Evolutionary conservation across 1,140 invertebrate species (phyloP).

Genomic region (Papilio dardanus): DNA sequence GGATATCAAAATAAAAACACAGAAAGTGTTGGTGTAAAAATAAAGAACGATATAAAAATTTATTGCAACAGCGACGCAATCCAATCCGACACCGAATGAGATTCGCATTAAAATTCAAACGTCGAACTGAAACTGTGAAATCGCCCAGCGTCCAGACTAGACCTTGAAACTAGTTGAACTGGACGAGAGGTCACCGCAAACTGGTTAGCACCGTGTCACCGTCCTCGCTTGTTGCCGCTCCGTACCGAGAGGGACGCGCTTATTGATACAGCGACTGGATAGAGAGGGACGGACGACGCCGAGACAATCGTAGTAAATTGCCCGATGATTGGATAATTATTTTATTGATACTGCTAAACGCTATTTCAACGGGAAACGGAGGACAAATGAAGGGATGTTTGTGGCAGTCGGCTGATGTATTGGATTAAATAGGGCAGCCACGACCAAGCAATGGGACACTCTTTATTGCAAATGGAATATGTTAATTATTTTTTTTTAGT

Average conservation of each 20-base stretch:
- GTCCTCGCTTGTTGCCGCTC: conserved; percentile 52
- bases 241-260: conserved; percentile 48
- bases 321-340: conserved; percentile 77
- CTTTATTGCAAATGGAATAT: not conserved
- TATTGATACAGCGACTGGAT: conserved; percentile 16
- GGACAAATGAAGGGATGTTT: conserved; percentile 48
- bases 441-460: not conserved
- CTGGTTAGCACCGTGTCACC: conserved; percentile 60
- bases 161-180: conserved; percentile 59
- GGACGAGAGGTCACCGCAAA: conserved; percentile 52
- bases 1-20: not conserved
- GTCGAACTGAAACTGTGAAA: conserved; percentile 37
- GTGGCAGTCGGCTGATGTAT: conserved; percentile 18
- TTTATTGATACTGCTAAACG: conserved; percentile 77
- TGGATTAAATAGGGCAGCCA: conserved; percentile 1
- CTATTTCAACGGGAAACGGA: conserved; percentile 50
- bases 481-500: not conserved
- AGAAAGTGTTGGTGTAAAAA: conserved; percentile 16
- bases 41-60: conserved; percentile 22
- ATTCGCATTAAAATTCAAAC: conserved; percentile 38
- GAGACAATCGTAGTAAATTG: conserved; percentile 68
- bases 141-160: conserved; percentile 43
- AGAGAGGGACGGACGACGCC: conserved; percentile 47
- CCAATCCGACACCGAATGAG: conserved; percentile 22
- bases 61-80: conserved; percentile 16